phyloP scores from a whole-genome alignment of 2,113 vertebrate species.

The Ifrita kowaldi region DNA sequence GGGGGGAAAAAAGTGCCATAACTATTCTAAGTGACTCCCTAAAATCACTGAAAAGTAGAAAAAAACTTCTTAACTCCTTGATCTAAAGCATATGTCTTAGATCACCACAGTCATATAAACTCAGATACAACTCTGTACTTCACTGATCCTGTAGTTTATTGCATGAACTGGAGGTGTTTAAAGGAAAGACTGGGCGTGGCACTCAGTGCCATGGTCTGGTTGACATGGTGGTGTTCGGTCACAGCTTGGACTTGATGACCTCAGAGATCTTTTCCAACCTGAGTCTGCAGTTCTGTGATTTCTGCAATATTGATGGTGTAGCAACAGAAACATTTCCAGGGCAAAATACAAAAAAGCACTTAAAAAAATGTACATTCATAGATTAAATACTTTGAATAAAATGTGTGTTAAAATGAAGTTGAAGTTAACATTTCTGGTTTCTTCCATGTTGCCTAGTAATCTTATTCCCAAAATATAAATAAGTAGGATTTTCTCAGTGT shows the following conservation, averaged over 20 bases:
- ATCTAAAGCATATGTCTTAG: background rate
- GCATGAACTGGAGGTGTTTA: background rate
- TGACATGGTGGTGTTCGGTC: background rate
- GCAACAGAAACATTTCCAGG: background rate
- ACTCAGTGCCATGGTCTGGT: background rate
- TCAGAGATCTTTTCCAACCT: background rate
- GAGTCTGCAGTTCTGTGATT: background rate
- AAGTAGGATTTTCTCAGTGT: background rate
- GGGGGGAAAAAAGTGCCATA: rapidly evolving
- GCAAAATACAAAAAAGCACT: background rate
- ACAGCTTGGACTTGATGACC: background rate
- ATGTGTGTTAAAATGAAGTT: background rate
- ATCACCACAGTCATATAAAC: background rate
- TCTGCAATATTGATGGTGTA: background rate
- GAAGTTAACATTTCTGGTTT: background rate
- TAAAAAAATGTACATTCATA: background rate
- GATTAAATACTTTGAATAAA: background rate
- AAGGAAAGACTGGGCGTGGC: background rate
- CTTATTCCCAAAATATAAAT: background rate
- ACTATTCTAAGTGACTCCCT: background rate
- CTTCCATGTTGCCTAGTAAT: background rate
- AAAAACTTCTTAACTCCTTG: background rate
- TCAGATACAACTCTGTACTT: background rate
- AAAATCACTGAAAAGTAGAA: background rate
- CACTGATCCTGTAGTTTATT: background rate